phyloP scores from a whole-genome alignment of 2,888 invertebrate genomes.

The Gortyna flavago region DNA sequence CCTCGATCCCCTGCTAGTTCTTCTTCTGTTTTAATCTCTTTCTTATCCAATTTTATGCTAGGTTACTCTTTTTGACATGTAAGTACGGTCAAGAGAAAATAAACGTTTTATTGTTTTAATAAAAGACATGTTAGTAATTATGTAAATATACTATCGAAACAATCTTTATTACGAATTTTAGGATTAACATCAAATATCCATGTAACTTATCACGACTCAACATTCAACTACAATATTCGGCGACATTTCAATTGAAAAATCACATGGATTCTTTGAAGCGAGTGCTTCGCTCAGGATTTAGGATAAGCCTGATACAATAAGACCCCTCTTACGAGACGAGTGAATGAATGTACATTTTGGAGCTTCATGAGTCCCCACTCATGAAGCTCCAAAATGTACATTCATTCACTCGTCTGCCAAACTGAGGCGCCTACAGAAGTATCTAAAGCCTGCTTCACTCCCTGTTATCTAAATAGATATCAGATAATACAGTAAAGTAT shows the following conservation, averaged over 20 bases:
- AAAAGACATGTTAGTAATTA: background rate
- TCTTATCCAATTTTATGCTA: too few species aligned
- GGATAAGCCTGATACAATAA: conserved; percentile 78
- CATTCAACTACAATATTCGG: conserved; percentile 34
- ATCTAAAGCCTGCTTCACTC: conserved; percentile 18
- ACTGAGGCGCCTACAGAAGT: conserved; percentile 11
- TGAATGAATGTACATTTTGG: too few species aligned
- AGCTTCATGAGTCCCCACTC: too few species aligned
- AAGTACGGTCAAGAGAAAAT: too few species aligned
- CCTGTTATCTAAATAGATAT: conserved; percentile 7
- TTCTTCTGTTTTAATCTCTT: too few species aligned
- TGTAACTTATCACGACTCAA: conserved; percentile 5
- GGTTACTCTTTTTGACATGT: too few species aligned
- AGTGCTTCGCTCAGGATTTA: conserved; percentile 73
- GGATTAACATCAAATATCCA: background rate
- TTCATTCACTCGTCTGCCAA: conserved; percentile 53
- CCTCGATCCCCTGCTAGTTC: too few species aligned
- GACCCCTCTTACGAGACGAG: too few species aligned
- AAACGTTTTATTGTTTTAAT: background rate
- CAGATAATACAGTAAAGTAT: background rate
- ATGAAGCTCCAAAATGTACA: conserved; percentile 65
- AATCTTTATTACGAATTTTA: background rate
- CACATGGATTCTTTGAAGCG: conserved; percentile 70
- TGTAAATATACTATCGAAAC: background rate
- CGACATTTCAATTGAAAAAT: conserved; percentile 68